Base-by-base conservation (phyloP, 2,888 invertebrate genomes). In the Apoda limacodes region DNA sequence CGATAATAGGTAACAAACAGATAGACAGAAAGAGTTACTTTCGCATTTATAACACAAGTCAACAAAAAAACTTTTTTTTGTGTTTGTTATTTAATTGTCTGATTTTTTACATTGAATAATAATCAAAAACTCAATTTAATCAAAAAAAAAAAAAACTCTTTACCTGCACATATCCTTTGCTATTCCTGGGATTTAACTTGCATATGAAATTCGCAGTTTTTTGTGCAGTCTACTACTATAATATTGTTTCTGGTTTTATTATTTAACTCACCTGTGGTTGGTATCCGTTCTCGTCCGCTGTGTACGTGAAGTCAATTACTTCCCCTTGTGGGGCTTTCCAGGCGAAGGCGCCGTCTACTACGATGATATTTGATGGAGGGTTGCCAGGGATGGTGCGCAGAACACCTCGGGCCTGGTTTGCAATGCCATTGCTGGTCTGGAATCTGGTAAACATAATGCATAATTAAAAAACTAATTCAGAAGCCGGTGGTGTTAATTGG, bases 201-300 rank as follows among this genome's bases (percentile, higher is more conserved):
- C n/a, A n/a, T n/a, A n/a, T n/a, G n/a, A n/a, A n/a, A n/a, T n/a
- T n/a, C n/a, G n/a, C n/a, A n/a, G n/a, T n/a, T n/a, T n/a, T n/a
- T n/a, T n/a, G n/a, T n/a, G n/a, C n/a, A n/a, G n/a, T n/a, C n/a
- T n/a, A n/a, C n/a, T n/a, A n/a, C n/a, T n/a, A n/a, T n/a, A n/a
- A n/a, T n/a, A n/a, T n/a, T n/a, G n/a, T n/a, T n/a, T n/a, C n/a
- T n/a, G n/a, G n/a, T n/a, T n/a, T 27, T 20, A 22, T 9, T 22
- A 32, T 2, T 17, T 17, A 29, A 51, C 56, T 52, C 42, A 71
- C 87, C 52, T 76, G 64, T 11, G 88, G 84, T 43, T 85, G 85
- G 80, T 85, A 88, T 35, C 88, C 88, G 40, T 85, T 84, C 58
- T 88, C 87, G 48, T 88, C 86, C 41, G 88, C 88, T 35, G 82